Conservation (phyloP, 1,140 invertebrate species). For the Bombus superbus region DNA sequence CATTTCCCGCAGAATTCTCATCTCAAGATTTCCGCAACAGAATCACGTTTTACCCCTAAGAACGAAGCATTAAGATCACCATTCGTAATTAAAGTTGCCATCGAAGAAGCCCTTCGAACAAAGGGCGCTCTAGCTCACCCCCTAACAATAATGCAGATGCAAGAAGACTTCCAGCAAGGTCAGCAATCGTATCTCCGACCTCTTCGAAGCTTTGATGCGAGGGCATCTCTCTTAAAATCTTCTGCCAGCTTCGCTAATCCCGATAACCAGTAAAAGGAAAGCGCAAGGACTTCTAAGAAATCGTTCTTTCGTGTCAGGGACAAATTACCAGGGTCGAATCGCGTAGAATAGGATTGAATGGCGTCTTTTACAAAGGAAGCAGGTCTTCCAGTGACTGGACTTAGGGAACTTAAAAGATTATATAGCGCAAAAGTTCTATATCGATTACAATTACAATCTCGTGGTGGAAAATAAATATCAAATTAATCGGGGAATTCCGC, state of each 20-base stretch:
- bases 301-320: background rate
- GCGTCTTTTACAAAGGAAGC: background rate
- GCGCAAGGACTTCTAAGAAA: background rate
- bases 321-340: background rate
- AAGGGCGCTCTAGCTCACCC: background rate
- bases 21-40: too few species aligned
- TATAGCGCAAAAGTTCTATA: too few species aligned
- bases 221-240: background rate
- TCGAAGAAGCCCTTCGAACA: background rate
- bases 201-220: background rate
- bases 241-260: background rate
- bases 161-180: background rate
- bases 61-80: background rate
- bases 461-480: too few species aligned
- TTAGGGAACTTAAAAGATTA: background rate
- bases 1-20: too few species aligned
- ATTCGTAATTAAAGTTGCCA: background rate
- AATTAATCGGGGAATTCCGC: too few species aligned
- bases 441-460: too few species aligned
- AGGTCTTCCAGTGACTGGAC: background rate
- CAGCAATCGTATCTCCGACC: conserved; percentile 1
- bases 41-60: background rate
- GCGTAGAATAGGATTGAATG: background rate
- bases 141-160: background rate
- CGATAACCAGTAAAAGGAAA: background rate